Percentiles rank a stretch among this genome's conserved stretches.
Evolutionary conservation across 2,888 invertebrate species (phyloP).

Genomic region (Saturnia japonica): DNA sequence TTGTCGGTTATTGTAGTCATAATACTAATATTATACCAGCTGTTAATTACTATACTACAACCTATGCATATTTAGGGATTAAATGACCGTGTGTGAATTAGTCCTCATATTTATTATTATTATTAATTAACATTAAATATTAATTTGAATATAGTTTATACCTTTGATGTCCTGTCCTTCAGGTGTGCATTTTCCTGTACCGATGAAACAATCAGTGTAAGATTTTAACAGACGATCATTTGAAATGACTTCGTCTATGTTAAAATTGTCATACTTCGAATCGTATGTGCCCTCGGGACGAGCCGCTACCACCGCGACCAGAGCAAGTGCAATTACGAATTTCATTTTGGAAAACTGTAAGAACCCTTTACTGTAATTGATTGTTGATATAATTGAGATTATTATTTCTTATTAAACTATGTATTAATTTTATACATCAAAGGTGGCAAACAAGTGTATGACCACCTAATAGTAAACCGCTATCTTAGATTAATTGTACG

Average conservation of each 20-base stretch:
- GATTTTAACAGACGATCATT: conserved; percentile 42
- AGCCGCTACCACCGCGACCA: conserved; percentile 39
- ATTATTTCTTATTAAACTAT: background rate
- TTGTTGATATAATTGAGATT: conserved; percentile 3
- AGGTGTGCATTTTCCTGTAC: conserved; percentile 50
- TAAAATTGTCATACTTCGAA: conserved; percentile 47
- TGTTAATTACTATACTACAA: no score
- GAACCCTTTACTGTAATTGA: background rate
- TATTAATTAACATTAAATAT: no score
- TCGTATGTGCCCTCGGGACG: conserved; percentile 42
- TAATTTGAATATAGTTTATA: conserved; percentile 27
- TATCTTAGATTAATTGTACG: no score
- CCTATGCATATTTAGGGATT: no score
- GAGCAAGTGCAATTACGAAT: conserved; percentile 36
- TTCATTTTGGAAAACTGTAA: conserved; percentile 43
- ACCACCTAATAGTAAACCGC: no score
- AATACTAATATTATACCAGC: no score
- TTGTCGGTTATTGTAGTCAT: no score
- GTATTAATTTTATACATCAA: no score
- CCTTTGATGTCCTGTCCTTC: conserved; percentile 53
- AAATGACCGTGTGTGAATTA: no score
- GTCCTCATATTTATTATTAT: conserved; percentile 24
- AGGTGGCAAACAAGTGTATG: no score
- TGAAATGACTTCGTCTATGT: conserved; percentile 38
- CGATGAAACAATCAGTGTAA: conserved; percentile 44